A percentile compares a stretch with the other conserved stretches of the same genome.
Conservation (phyloP, 37 sponge, comb jelly and placozoan species). For the Cladorhizidae sp. region DNA sequence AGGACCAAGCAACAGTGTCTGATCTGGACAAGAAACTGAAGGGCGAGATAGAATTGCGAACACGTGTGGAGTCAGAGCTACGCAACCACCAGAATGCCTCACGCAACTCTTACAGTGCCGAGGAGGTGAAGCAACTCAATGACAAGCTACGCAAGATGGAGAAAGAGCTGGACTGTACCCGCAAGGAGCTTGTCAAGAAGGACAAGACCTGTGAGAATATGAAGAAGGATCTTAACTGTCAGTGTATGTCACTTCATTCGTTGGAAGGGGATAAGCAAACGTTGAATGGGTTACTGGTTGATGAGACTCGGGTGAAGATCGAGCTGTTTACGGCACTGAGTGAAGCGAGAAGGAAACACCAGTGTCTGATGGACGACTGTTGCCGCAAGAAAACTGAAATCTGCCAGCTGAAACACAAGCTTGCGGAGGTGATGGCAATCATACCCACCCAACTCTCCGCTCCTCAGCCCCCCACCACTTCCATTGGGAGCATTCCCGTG, state of each 20-base stretch:
- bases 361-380: slow-evolving; percentile 38
- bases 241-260: not conserved
- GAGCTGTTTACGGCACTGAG: slow-evolving; percentile 65
- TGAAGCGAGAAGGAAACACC: slow-evolving; percentile 40
- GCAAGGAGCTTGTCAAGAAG: slow-evolving; percentile 15
- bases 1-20: slow-evolving; percentile 37
- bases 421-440: slow-evolving; percentile 57
- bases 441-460: slow-evolving; percentile 16
- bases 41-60: slow-evolving; percentile 9
- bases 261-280: slow-evolving; percentile 22
- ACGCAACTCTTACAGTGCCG: slow-evolving; percentile 42
- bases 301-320: slow-evolving; percentile 66
- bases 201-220: not conserved
- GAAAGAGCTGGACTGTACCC: slow-evolving; percentile 20
- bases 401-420: slow-evolving; percentile 25
- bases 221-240: slow-evolving; percentile 18
- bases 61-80: slow-evolving; percentile 46
- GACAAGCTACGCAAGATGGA: slow-evolving; percentile 36
- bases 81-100: slow-evolving; percentile 34
- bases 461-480: not conserved
- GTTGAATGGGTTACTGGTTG: slow-evolving; percentile 35
- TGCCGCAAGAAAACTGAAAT: slow-evolving; percentile 39
- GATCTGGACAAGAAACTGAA: slow-evolving; percentile 53
- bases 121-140: slow-evolving; percentile 53
- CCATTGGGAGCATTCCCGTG: not conserved